phyloP scores from a whole-genome alignment of 1,140 invertebrate genomes.

The Carposina sasakii region DNA sequence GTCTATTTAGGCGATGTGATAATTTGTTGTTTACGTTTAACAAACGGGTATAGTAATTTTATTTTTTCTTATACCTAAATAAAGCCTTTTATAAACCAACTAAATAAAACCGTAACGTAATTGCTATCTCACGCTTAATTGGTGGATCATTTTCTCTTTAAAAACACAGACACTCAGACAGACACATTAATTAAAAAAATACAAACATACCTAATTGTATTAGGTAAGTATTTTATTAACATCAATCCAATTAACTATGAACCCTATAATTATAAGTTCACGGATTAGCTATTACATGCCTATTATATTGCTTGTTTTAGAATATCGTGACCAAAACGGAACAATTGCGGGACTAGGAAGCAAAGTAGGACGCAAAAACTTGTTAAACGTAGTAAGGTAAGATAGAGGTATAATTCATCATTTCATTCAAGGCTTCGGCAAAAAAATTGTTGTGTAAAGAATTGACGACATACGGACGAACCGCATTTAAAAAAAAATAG shows the following conservation, averaged over 20 bases:
- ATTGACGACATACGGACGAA: no score
- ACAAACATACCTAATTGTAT: not conserved
- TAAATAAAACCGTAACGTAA: not conserved
- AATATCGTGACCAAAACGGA: constrained; percentile 22
- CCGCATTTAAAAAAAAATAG: no score
- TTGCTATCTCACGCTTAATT: constrained; percentile 4
- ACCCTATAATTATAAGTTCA: constrained; percentile 36
- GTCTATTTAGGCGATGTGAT: no score
- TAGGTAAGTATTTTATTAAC: not conserved
- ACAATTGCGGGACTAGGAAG: constrained; percentile 36
- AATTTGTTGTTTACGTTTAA: no score
- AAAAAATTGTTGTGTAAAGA: no score
- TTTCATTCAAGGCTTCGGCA: constrained; percentile 16
- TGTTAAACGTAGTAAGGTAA: constrained; percentile 26
- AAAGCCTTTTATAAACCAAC: no score
- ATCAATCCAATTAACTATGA: constrained; percentile 15
- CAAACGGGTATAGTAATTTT: no score
- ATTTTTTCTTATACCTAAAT: no score
- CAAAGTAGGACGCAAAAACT: constrained; percentile 23
- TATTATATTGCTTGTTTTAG: constrained; percentile 11
- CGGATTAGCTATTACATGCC: constrained; percentile 32
- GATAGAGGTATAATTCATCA: constrained; percentile 31
- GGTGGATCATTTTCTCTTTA: constrained; percentile 14
- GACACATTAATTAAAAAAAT: constrained; percentile 11
- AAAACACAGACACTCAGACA: no score